A percentile compares a stretch with the other conserved stretches of the same genome.
phyloP scores from a whole-genome alignment of 2,888 invertebrate species.

The Orthosia gracilis region DNA sequence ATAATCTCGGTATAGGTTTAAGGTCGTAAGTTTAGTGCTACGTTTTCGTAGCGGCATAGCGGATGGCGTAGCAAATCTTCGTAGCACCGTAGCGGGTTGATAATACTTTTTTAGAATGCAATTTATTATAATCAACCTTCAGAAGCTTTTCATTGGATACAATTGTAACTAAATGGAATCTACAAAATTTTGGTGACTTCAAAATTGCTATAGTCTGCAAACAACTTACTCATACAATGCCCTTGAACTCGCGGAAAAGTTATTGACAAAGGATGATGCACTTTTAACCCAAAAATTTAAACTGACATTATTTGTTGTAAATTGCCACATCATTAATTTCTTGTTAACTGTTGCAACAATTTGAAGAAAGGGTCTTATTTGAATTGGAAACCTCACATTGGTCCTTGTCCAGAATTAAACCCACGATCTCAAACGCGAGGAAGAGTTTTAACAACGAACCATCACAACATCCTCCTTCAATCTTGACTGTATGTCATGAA shows the following conservation, averaged over 20 bases:
- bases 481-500: too few species aligned
- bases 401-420: too few species aligned
- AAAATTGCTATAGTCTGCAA: neutral
- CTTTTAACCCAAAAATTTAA: too few species aligned
- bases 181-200: neutral
- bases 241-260: too few species aligned
- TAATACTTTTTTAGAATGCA: neutral
- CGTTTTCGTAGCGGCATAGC: conserved; percentile 27
- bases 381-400: too few species aligned
- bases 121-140: neutral
- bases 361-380: too few species aligned
- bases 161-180: too few species aligned
- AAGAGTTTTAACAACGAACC: too few species aligned
- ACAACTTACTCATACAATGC: neutral
- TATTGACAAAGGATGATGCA: too few species aligned
- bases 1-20: conserved; percentile 41
- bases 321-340: neutral
- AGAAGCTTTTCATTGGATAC: neutral
- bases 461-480: too few species aligned
- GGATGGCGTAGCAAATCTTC: neutral
- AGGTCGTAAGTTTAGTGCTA: conserved; percentile 7
- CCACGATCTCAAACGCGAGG: too few species aligned
- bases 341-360: neutral
- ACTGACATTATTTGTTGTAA: neutral
- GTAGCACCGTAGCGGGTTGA: neutral